Evolutionary conservation across 2,797 vertebrate genomes (phyloP).

Genomic region (Paramormyrops hopkinsi): DNA sequence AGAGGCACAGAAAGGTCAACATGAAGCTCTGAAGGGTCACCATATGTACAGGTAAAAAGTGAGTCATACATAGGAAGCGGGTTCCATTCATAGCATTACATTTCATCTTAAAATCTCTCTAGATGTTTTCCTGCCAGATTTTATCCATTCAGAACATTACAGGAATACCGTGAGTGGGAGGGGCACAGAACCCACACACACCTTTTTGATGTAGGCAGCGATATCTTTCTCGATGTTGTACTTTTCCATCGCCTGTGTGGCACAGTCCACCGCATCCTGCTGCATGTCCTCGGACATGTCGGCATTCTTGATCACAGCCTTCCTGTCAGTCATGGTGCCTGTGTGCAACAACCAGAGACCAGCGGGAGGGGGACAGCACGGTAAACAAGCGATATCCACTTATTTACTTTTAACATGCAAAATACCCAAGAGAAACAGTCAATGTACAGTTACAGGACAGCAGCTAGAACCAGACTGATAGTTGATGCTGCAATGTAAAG

Average conservation of each 20-base stretch:
- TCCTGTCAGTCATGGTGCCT: constrained; percentile 90
- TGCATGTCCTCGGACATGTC: constrained; percentile 99
- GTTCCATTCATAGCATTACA: background rate
- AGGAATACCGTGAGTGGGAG: background rate
- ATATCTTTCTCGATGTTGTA: constrained; percentile 99
- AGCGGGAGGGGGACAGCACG: background rate
- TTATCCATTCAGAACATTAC: background rate
- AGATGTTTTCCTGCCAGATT: background rate
- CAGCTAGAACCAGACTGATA: background rate
- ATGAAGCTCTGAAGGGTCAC: background rate
- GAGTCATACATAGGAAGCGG: background rate
- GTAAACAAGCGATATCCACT: background rate
- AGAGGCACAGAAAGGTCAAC: background rate
- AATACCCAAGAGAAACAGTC: background rate
- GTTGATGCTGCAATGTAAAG: background rate
- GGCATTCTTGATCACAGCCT: constrained; percentile 98
- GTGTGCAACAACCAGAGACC: background rate
- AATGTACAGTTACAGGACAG: background rate
- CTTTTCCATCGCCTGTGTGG: constrained; percentile 97
- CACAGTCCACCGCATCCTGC: constrained; percentile 95
- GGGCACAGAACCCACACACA: constrained; percentile 45
- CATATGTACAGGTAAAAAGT: background rate
- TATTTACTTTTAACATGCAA: background rate
- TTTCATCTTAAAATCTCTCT: background rate
- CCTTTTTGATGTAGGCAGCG: constrained; percentile 96